A percentile compares a stretch with the other conserved stretches of the same genome.
phyloP scores from a whole-genome alignment of 35 echinoderm and acorn worm genomes.

The Anneissia japonica region DNA sequence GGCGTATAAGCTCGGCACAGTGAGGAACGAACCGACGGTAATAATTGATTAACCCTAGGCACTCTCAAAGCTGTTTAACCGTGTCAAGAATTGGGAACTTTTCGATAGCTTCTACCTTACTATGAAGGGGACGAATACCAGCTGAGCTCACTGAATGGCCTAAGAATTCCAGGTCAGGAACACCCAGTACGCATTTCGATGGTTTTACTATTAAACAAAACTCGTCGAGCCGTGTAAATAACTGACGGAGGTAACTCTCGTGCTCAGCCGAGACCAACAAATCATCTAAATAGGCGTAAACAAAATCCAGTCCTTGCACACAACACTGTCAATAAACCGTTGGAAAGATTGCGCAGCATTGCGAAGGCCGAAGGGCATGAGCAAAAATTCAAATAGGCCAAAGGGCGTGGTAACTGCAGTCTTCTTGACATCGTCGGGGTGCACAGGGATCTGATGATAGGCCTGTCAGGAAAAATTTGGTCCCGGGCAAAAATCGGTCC shows the following conservation, averaged over 20 bases:
- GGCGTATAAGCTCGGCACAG: neutral
- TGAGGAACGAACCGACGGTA: slow-evolving; percentile 22
- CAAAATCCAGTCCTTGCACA: slow-evolving; percentile 16
- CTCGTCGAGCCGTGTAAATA: neutral
- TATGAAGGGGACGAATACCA: slow-evolving; percentile 22
- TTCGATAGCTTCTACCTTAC: slow-evolving; percentile 18
- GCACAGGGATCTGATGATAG: slow-evolving; percentile 57
- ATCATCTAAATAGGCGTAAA: slow-evolving; percentile 54
- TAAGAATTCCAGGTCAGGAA: slow-evolving; percentile 8
- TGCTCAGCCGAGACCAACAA: slow-evolving; percentile 30
- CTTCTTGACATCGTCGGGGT: slow-evolving; percentile 42
- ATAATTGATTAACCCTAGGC: slow-evolving; percentile 38
- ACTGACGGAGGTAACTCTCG: neutral
- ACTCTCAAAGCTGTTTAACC: neutral
- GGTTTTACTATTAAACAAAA: neutral
- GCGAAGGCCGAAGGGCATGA: slow-evolving; percentile 54
- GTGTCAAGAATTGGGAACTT: slow-evolving; percentile 6
- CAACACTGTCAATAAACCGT: slow-evolving; percentile 48
- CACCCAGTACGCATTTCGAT: neutral
- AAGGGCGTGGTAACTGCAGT: slow-evolving; percentile 56
- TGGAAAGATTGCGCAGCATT: slow-evolving; percentile 54
- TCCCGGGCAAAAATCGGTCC: too few relatives aligned
- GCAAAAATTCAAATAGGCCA: slow-evolving; percentile 35
- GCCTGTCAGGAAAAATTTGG: too few relatives aligned
- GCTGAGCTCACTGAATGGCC: slow-evolving; percentile 8